Evolutionary conservation across 2,113 vertebrate genomes (phyloP), one percentile per base, ranked within the genome.

Genomic region (Forbesichthys agassizii): DNA sequence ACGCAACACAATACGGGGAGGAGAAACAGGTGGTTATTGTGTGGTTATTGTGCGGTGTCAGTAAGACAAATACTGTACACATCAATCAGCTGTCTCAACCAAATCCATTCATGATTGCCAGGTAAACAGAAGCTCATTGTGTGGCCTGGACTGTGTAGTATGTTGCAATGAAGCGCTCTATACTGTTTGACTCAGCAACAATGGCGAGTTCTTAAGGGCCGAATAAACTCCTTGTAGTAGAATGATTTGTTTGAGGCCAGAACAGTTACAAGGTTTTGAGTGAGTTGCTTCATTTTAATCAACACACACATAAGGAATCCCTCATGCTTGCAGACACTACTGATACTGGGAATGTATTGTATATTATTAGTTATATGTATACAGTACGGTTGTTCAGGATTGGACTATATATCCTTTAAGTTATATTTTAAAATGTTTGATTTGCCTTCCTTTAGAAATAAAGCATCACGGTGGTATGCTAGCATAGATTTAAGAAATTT

Each of bases 101-200:
- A 68, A 69, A 86, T 64, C 78, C 63, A 55, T 73, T 64, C 60
- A 73, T 18, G 7, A 60, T 56, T 65, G 61, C 51, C 74, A 62
- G 59, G 73, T 78, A 82, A 86, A 84, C 67, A 80, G 13, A 33
- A 70, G 71, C n/a, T 48, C 53, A 73, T 76, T 80, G 64, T 71
- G 49, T 16, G 18, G 49, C 33, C 33, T 1, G 49, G 61, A 18
- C 27, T 27, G 27, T 27, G 27, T 27, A 27, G 73, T n/a, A 2
- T 64, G 59, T 68, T 33, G 60, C 68, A 27, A 55, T 53, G 70
- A 56, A 27, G 47, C 33, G 66, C 58, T 66, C 53, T 20, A n/a
- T 64, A 27, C 59, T 71, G 58, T 80, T 75, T 70, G 18, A 66
- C 33, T 42, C 51, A 18, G 1, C n/a, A 56, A 52, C 27, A 70